These are phyloP conservation scores for Romanomermis culicivorax DNA, from an alignment of 2,888 invertebrate genomes.

Conservation along the genomic window DNA sequence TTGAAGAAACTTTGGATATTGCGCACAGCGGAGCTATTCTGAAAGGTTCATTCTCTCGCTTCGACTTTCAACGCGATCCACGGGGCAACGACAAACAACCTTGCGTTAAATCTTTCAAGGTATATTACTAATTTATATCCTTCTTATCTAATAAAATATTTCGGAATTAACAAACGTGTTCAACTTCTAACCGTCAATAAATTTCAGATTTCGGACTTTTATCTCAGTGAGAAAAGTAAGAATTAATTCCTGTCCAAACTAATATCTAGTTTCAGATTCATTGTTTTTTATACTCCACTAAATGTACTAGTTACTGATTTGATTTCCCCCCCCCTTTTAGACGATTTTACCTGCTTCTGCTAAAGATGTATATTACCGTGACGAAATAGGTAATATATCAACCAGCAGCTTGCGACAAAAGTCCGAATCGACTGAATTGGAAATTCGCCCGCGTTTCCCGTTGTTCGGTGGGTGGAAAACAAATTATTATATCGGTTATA, in stretches of 20 bases:
- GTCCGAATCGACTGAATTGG: slow-evolving; percentile 78
- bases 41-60: slow-evolving; percentile 60
- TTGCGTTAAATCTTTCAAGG: slow-evolving; percentile 75
- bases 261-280: no score
- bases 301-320: no score
- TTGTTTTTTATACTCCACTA: no score
- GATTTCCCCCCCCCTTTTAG: no score
- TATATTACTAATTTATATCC: slow-evolving; percentile 15
- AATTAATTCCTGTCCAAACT: no score
- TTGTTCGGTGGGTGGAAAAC: slow-evolving; percentile 98
- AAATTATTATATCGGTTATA: slow-evolving; percentile 84
- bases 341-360: slow-evolving; percentile 55
- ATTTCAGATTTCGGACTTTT: no score
- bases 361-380: slow-evolving; percentile 82
- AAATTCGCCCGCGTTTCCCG: slow-evolving; percentile 85
- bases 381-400: slow-evolving; percentile 93
- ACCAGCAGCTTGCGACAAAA: slow-evolving; percentile 72
- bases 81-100: slow-evolving; percentile 51
- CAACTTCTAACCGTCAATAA: not conserved
- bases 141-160: not conserved
- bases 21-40: slow-evolving; percentile 74
- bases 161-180: not conserved
- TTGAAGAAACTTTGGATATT: slow-evolving; percentile 79
- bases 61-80: slow-evolving; percentile 83
- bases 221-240: no score